Evolutionary conservation across 2,888 invertebrate genomes (phyloP).

Genomic region (Trachelus tabidus): DNA sequence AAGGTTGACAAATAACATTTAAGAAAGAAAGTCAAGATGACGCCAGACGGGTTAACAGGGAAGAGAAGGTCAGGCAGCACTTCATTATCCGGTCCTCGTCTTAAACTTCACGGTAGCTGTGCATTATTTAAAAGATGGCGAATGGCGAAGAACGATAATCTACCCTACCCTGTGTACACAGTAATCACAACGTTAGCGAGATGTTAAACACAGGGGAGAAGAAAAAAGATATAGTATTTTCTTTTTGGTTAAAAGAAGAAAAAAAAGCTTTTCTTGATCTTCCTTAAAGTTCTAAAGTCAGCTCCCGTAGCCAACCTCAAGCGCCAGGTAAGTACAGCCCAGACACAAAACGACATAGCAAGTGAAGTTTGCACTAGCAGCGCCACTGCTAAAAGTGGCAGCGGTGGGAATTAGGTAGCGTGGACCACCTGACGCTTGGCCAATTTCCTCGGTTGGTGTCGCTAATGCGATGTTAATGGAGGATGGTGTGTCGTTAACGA

Average conservation of each 20-base stretch:
- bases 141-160: background rate
- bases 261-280: background rate
- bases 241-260: background rate
- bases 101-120: background rate
- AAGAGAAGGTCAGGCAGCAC: constrained; percentile 33
- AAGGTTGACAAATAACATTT: background rate
- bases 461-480: background rate
- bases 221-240: background rate
- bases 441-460: background rate
- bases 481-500: background rate
- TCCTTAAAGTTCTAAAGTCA: background rate
- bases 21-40: background rate
- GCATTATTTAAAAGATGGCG: background rate
- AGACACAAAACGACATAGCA: background rate
- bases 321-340: background rate
- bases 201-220: background rate
- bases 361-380: background rate
- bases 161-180: background rate
- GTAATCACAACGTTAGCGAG: background rate
- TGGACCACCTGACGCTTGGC: background rate
- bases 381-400: background rate
- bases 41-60: background rate
- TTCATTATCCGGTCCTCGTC: constrained; percentile 7
- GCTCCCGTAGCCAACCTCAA: background rate
- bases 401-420: background rate